These are phyloP conservation scores for Euproctis similis DNA, from an alignment of 2,888 invertebrate genomes.

Conservation along the genomic window DNA sequence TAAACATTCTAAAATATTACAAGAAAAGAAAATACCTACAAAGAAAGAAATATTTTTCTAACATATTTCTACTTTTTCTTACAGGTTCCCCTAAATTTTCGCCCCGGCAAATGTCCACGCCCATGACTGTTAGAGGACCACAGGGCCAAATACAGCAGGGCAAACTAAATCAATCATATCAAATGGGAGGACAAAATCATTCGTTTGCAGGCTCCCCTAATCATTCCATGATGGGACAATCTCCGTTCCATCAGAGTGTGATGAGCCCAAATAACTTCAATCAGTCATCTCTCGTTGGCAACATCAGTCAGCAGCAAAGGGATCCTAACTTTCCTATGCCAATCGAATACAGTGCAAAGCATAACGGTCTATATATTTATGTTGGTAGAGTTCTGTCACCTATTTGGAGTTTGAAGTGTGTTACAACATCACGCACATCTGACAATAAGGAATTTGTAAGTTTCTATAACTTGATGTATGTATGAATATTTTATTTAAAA, in stretches of 20 bases:
- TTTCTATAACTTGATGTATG: too few relatives aligned
- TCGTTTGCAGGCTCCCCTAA: slow-evolving; percentile 46
- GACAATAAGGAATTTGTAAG: slow-evolving; percentile 77
- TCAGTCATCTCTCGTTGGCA: slow-evolving; percentile 53
- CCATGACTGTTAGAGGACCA: slow-evolving; percentile 55
- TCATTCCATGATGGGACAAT: slow-evolving; percentile 46
- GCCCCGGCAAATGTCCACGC: slow-evolving; percentile 69
- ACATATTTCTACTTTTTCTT: neutral
- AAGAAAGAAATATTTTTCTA: too few relatives aligned
- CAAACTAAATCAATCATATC: slow-evolving; percentile 54
- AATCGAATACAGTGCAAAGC: slow-evolving; percentile 81
- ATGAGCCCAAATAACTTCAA: slow-evolving; percentile 52
- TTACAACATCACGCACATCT: slow-evolving; percentile 73
- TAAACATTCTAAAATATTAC: neutral
- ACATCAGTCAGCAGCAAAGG: slow-evolving; percentile 51
- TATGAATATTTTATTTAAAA: too few relatives aligned
- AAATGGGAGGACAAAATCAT: slow-evolving; percentile 47
- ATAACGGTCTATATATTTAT: slow-evolving; percentile 94
- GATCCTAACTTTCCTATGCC: slow-evolving; percentile 56
- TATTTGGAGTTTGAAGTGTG: slow-evolving; percentile 89
- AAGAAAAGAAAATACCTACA: too few relatives aligned
- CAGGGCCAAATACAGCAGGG: slow-evolving; percentile 50
- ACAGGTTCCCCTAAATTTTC: slow-evolving; percentile 65
- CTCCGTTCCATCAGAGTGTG: slow-evolving; percentile 50
- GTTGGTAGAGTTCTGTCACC: slow-evolving; percentile 91